phyloP scores from a whole-genome alignment of 1,140 invertebrate genomes.

The Drosophila kurseongensis region DNA sequence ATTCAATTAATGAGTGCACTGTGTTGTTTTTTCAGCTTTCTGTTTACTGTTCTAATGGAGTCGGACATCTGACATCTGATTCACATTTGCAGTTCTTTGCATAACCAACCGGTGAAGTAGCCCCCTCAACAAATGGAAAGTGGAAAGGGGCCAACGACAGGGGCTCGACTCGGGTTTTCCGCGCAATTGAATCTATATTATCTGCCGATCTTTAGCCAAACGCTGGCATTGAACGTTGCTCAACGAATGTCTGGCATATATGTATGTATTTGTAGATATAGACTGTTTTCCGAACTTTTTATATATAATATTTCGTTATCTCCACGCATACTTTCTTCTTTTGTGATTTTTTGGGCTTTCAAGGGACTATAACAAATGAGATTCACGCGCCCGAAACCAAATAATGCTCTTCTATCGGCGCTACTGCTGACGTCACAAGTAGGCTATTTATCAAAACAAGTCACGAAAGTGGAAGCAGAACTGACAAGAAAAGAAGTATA shows the following conservation, averaged over 20 bases:
- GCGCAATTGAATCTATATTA: slow-evolving; percentile 34
- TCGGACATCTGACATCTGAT: slow-evolving; percentile 52
- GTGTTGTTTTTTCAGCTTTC: slow-evolving; percentile 21
- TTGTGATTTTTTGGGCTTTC: slow-evolving; percentile 21
- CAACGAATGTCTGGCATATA: not conserved
- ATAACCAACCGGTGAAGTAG: slow-evolving; percentile 37
- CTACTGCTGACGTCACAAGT: slow-evolving; percentile 41
- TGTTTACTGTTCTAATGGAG: slow-evolving; percentile 72
- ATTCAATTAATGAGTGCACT: slow-evolving; percentile 47
- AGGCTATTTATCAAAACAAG: slow-evolving; percentile 55
- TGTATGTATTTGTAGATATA: not conserved
- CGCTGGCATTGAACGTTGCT: slow-evolving; percentile 17
- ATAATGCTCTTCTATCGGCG: slow-evolving; percentile 1
- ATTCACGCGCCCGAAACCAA: slow-evolving; percentile 50
- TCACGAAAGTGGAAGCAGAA: slow-evolving; percentile 3
- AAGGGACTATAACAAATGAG: slow-evolving; percentile 47
- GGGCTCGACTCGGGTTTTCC: slow-evolving; percentile 44
- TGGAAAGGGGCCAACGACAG: slow-evolving; percentile 12
- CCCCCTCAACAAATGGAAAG: slow-evolving; percentile 4
- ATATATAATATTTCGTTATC: slow-evolving; percentile 15
- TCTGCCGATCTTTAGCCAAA: slow-evolving; percentile 34
- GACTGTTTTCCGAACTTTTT: not conserved
- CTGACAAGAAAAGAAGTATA: not conserved
- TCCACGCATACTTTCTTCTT: slow-evolving; percentile 12
- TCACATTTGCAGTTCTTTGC: slow-evolving; percentile 48